phyloP scores from a whole-genome alignment of 2,113 vertebrate species.

The Corydoras sp. region DNA sequence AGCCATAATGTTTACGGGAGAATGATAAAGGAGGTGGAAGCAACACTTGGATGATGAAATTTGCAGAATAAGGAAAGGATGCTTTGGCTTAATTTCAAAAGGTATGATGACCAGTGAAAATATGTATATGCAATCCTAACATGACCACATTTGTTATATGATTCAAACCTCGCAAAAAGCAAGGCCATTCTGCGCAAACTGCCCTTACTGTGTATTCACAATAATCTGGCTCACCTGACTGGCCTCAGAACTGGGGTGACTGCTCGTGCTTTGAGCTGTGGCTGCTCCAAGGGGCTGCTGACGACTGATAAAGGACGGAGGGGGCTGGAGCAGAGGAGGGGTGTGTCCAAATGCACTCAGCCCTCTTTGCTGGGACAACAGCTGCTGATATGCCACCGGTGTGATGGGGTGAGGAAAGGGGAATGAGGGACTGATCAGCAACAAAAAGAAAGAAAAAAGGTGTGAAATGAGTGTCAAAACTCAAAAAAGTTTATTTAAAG shows the following conservation, averaged over 20 bases:
- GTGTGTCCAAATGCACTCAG: conserved; percentile 89
- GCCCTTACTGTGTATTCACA: no score
- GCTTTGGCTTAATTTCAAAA: background rate
- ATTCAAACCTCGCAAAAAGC: no score
- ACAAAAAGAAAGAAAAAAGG: conserved; percentile 15
- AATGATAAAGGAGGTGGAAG: conserved; percentile 45
- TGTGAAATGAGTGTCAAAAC: background rate
- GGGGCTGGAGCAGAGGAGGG: conserved; percentile 81
- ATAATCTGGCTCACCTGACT: conserved; percentile 72
- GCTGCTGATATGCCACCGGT: conserved; percentile 91
- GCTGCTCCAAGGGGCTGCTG: conserved; percentile 77
- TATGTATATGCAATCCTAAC: no score
- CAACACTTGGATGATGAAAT: conserved; percentile 44
- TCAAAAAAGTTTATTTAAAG: no score
- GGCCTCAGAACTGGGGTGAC: conserved; percentile 65
- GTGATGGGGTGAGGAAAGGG: conserved; percentile 92
- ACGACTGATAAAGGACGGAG: conserved; percentile 74
- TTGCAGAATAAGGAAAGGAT: conserved; percentile 2
- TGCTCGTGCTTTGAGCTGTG: conserved; percentile 62
- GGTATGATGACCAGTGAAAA: background rate
- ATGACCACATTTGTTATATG: no score
- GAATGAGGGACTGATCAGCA: conserved; percentile 79
- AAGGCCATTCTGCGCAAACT: no score
- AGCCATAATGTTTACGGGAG: conserved; percentile 47
- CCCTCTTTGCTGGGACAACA: conserved; percentile 85